Base-by-base conservation (phyloP, 2,113 vertebrate species). In the Centrocercus urophasianus region DNA sequence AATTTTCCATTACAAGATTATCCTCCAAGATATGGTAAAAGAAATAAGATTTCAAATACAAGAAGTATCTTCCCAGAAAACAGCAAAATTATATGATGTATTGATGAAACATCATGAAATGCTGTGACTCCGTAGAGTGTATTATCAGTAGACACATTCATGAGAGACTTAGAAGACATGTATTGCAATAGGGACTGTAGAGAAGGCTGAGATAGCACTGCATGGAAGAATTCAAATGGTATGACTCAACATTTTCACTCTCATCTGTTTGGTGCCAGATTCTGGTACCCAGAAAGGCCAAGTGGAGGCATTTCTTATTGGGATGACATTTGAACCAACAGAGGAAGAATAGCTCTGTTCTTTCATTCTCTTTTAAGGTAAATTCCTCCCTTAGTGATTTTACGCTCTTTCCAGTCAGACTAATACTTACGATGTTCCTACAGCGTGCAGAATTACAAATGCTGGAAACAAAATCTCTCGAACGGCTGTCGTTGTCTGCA, bases 171-270 rank as follows among this genome's bases (percentile, higher is more conserved):
- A 42, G n/a, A 86, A 48, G 24, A 13, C 48, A 48, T 1, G 6
- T 61, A 17, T 36, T 74, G 42, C 27, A 34, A 8, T 10, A 64
- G 32, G 8, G 8, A 59, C 2, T 24, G 36, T n/a, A n/a, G 52
- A 67, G 16, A 3, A 65, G 32, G 6, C 22, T 76, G 18, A 72
- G 10, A 10, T 54, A 32, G 12, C 40, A 40, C 32, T 27, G 16
- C 5, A 12, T 32, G 43, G 14, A 63, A 22, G 18, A 40, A 7
- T 61, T 82, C 48, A 57, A 64, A 65, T 0, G 0, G 2, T 18
- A 20, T 61, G 52, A 10, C 20, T 89, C 11, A 48, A 17, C 70
- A 6, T 1, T 56, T 11, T 11, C 32, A 42, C 6, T 60, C 25
- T 85, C 36, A 32, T 28, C 21, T 6, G 2, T 38, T 8, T 83